Evolutionary conservation across 2,113 vertebrate species (phyloP), one percentile per base, ranked within the genome.

Genomic region (Oreotrochilus melanogaster): DNA sequence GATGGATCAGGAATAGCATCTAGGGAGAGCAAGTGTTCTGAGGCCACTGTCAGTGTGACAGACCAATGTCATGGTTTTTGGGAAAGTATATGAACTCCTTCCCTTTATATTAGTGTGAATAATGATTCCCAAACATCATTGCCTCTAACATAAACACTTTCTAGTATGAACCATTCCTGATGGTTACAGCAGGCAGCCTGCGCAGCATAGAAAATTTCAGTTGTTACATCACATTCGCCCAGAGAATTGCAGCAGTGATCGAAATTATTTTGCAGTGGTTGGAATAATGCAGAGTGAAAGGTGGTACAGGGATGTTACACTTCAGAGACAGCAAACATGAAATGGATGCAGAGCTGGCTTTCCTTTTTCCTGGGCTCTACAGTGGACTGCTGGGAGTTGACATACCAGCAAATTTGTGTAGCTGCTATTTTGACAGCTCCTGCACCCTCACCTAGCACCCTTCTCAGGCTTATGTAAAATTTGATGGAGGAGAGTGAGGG

Each of bases 61-160:
- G 61, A 90, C 10, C 30, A 58, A 25, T 24, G n/a, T 67, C 53
- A 31, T 25, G 56, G 94, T 91, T 89, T 92, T 83, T 28, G 54
- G 82, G 71, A 78, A 93, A 83, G 62, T 58, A 86, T 81, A 45
- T 64, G 56, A 70, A 39, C 73, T 84, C 39, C 37, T 69, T 81
- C 81, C 78, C n/a, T 64, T 81, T 87, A 54, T 76, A 86, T 86
- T 81, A 64, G 50, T 22, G 28, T 94, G 74, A 95, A 64, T 93
- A 88, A 95, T 93, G 69, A 48, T 57, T 88, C 82, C 82, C 4
- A 54, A 85, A 86, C 47, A 87, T 82, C 65, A 42, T 35, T 80
- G 35, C 75, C 90, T 85, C 54, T 79, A 92, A 88, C 61, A 74
- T 94, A 96, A 96, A 95, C 79, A 95, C 72, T 80, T 93, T 92